Base-by-base conservation (phyloP, 2,113 vertebrate species). In the Alexandromys fortis region DNA sequence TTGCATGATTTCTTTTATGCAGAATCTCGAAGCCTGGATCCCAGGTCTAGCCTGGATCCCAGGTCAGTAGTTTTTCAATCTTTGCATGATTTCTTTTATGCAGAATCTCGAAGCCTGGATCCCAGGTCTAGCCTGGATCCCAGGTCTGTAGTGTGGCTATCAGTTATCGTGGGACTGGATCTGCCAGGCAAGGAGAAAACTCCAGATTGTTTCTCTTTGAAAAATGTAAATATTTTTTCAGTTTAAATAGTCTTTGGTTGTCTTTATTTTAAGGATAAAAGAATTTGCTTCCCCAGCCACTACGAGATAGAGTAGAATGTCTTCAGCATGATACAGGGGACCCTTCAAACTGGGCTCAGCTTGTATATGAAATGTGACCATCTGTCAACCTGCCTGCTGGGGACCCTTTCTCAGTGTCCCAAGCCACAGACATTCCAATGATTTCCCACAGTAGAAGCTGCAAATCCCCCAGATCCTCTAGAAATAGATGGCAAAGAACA, bases 251-350 rank as follows among this genome's bases (percentile, higher is more conserved):
- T 35, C 55, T 52, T 67, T 81, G 72, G 16, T 49, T 22, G 33
- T 52, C 77, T 82, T 92, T 92, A 78, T 33, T 96, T 78, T 17
- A 33, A 76, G 26, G 30, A 87, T 85, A 21, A 90, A 89, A 91
- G 86, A 49, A 63, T 55, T 14, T 70, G 75, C 5, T 55, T 85
- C 78, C 47, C n/a, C 26, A 79, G 2, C 10, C 94, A 55, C 86
- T 68, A 49, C 35, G 42, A 42, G 14, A 85, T 52, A 38, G 72
- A 87, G 11, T 26, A 13, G 4, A 55, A 0, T 0, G 0, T 81
- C 70, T 87, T 85, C n/a, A 24, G 55, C 10, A 4, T 16, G 35
- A 70, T 55, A 73, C 33, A 70, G 0, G 47, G 30, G 55, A 63
- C 13, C 11, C 63, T 68, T 90, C 47, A 68, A 45, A 73, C 0